Percentiles rank a stretch among this genome's conserved stretches.
phyloP scores from a whole-genome alignment of 35 echinoderm and acorn worm species.

The Apostichopus californicus region DNA sequence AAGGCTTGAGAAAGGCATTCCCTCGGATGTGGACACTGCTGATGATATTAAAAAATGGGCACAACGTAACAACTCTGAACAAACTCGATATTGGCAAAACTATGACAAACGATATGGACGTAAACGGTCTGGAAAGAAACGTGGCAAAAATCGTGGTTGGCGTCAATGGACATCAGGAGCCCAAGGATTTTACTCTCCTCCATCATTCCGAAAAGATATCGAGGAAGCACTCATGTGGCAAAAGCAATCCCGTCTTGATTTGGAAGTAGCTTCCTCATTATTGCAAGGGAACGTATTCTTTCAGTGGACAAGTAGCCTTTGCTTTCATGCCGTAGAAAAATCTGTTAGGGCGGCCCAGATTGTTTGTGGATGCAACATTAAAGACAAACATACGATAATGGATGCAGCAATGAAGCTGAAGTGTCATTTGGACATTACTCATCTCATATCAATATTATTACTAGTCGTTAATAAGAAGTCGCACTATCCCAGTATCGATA shows the following conservation, averaged over 20 bases:
- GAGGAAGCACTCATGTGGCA: background rate
- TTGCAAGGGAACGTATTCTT: background rate
- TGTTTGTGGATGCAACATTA: background rate
- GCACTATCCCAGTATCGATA: background rate
- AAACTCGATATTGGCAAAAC: background rate
- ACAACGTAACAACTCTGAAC: background rate
- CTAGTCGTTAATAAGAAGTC: background rate
- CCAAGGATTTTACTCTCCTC: background rate
- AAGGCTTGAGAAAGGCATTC: background rate
- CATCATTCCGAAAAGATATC: constrained; percentile 5
- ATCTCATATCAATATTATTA: background rate
- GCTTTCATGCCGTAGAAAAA: background rate
- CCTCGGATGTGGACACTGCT: background rate
- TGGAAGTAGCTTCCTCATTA: background rate
- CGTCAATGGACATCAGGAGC: background rate
- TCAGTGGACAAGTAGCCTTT: constrained; percentile 7
- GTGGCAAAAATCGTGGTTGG: background rate
- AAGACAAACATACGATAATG: background rate
- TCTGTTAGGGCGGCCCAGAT: background rate
- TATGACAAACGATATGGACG: background rate
- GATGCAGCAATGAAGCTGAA: background rate
- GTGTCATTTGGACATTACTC: background rate
- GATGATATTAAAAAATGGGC: background rate
- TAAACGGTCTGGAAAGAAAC: background rate
- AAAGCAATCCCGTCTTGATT: background rate